Evolutionary conservation across 2,888 invertebrate species (phyloP).

Genomic region (Mesoligia furuncula): DNA sequence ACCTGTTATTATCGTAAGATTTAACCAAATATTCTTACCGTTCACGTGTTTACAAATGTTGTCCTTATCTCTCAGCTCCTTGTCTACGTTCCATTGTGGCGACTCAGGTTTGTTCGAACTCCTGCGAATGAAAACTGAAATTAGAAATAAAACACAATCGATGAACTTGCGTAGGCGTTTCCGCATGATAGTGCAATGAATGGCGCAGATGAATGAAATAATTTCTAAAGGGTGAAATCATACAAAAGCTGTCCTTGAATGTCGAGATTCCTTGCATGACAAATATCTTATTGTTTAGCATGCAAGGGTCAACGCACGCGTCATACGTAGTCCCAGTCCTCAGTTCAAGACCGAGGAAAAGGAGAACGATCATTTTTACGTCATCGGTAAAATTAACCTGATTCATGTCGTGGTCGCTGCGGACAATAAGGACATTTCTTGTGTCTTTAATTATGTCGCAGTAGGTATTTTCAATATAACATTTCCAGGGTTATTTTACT

Average conservation of each 20-base stretch:
- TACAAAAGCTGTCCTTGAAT: slow-evolving; percentile 65
- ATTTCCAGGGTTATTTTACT: slow-evolving; percentile 25
- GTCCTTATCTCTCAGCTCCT: slow-evolving; percentile 84
- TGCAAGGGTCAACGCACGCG: slow-evolving; percentile 84
- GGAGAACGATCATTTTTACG: slow-evolving; percentile 73
- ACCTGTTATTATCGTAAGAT: slow-evolving; percentile 29
- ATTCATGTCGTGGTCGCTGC: slow-evolving; percentile 73
- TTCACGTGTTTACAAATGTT: slow-evolving; percentile 83
- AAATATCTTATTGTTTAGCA: slow-evolving; percentile 81
- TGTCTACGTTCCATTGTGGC: slow-evolving; percentile 85
- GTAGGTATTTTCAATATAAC: slow-evolving; percentile 27
- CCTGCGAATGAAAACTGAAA: slow-evolving; percentile 79
- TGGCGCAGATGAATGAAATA: slow-evolving; percentile 21
- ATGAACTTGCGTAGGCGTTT: slow-evolving; percentile 49
- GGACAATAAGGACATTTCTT: slow-evolving; percentile 58
- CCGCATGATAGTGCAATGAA: slow-evolving; percentile 31
- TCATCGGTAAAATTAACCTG: slow-evolving; percentile 85
- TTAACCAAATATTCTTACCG: slow-evolving; percentile 80
- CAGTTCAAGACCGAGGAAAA: slow-evolving; percentile 81
- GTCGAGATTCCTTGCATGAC: slow-evolving; percentile 79
- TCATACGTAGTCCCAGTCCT: slow-evolving; percentile 73
- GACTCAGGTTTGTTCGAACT: slow-evolving; percentile 86
- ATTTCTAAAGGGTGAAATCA: slow-evolving; percentile 61
- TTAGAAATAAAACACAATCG: slow-evolving; percentile 69
- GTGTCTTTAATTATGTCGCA: slow-evolving; percentile 47